phyloP scores from a whole-genome alignment of 2,797 vertebrate species.

The Fundulus diaphanus region DNA sequence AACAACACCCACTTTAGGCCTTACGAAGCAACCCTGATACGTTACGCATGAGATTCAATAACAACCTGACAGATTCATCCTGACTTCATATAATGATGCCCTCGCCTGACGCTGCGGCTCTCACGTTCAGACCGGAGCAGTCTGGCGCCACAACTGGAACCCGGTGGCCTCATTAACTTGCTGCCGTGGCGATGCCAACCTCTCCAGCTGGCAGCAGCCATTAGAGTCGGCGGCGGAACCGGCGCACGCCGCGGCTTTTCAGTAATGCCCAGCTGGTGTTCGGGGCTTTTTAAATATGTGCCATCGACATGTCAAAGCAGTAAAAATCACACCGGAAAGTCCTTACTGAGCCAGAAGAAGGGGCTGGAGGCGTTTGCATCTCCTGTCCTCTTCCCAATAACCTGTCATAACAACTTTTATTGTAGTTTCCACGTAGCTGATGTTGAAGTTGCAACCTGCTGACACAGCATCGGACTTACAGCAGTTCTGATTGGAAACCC shows the following conservation, averaged over 20 bases:
- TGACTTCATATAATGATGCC: constrained; percentile 1
- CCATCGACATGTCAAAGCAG: neutral
- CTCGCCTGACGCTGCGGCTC: neutral
- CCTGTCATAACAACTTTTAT: no score
- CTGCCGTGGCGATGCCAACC: neutral
- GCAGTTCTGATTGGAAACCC: no score
- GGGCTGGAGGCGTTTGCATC: no score
- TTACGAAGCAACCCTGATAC: neutral
- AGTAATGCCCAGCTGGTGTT: constrained; percentile 10
- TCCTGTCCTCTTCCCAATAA: no score
- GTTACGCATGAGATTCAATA: constrained; percentile 8
- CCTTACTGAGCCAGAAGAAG: no score
- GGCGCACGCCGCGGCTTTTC: neutral
- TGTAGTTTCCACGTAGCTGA: no score
- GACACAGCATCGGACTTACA: no score
- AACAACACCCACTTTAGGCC: neutral
- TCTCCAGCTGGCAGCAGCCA: constrained; percentile 15
- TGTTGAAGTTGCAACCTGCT: no score
- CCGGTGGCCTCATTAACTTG: neutral
- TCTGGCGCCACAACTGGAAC: constrained; percentile 1
- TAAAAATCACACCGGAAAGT: neutral
- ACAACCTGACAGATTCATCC: neutral
- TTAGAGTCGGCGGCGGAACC: constrained; percentile 2
- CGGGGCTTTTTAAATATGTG: neutral
- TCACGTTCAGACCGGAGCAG: constrained; percentile 7